Percentiles rank a stretch among this genome's conserved stretches.
Conservation (phyloP, 2,113 vertebrate genomes). For the Gasterosteus aculeatus region DNA sequence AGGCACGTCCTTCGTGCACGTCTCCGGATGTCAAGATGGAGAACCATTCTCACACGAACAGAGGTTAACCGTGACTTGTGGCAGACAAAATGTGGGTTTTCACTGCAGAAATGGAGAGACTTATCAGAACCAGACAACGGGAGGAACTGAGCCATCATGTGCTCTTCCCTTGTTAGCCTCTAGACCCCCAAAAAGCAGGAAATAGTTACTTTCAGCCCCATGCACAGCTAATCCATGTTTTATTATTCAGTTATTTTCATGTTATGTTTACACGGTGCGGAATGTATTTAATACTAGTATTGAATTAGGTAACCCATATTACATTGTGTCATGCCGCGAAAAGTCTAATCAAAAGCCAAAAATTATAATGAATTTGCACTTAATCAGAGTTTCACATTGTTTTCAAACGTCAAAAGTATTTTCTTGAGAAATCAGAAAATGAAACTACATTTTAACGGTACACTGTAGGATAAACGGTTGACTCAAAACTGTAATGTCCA, state of each 20-base stretch:
- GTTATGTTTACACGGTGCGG: not conserved
- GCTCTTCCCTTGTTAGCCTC: conserved; percentile 37
- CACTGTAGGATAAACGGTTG: conserved; percentile 1
- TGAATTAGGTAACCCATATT: conserved; percentile 6
- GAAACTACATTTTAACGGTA: conserved; percentile 27
- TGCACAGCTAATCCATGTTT: not conserved
- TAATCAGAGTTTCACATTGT: not conserved
- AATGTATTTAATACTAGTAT: not conserved
- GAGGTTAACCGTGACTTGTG: conserved; percentile 70
- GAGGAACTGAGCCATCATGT: conserved; percentile 53
- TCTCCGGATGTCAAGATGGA: conserved; percentile 54
- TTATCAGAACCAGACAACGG: conserved; percentile 74
- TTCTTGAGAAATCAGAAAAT: not conserved
- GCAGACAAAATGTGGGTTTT: conserved; percentile 59
- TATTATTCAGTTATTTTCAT: conserved; percentile 16
- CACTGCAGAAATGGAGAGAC: conserved; percentile 43
- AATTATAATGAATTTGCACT: not conserved
- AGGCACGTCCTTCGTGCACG: conserved; percentile 55
- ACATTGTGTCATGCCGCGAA: not conserved
- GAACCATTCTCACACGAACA: conserved; percentile 65
- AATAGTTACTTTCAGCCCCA: conserved; percentile 47
- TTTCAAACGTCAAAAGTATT: not conserved
- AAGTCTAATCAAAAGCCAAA: not conserved
- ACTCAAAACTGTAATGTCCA: conserved; percentile 53
- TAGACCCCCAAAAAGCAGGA: conserved; percentile 50